Evolutionary conservation across 2,797 vertebrate genomes (phyloP), one percentile per base, ranked within the genome.

Genomic region (Thamnophis elegans): DNA sequence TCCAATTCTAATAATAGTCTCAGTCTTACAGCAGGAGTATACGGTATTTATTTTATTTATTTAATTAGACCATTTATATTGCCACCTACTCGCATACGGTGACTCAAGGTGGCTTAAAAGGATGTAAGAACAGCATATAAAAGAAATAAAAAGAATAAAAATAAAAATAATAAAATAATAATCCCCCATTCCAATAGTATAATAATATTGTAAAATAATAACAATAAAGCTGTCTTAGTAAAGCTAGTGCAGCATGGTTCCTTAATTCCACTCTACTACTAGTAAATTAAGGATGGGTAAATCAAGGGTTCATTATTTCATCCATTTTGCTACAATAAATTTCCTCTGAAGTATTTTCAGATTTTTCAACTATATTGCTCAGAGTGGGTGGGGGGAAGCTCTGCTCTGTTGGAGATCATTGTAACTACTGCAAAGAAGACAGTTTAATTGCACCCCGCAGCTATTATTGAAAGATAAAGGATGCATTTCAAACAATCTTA

Each of bases 401-500:
- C 90, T 78, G 88, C 36, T 92, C 7, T 51, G 1, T 65, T 93
- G 32, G 94, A 96, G 95, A 90, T 91, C 16, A 89, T 58, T 90
- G 0, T 62, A 65, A 89, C 28, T 92, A 8, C 86, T 94, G 68
- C 94, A 94, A 92, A 85, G 56, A 92, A 96, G 91, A 91, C 36
- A 91, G n/a, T 65, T 90, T 94, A 93, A 94, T 92, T 96, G 73
- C 73, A 94, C 94, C 93, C 88, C 88, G 88, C 47, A 92, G 54
- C 92, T 94, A 56, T 93, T 95, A 94, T 62, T 6, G 89, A 94
- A 96, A 91, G 36, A 88, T 68, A 82, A 95, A 18, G 93, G 94
- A 93, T 95, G 11, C 91, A 91, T 95, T 96, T 95, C 93, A 94
- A 93, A 95, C 95, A 94, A 91, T 14, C 91, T 82, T 95, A 95